Base-by-base conservation (phyloP, 1,140 invertebrate species). In the Brachionus koreanus region DNA sequence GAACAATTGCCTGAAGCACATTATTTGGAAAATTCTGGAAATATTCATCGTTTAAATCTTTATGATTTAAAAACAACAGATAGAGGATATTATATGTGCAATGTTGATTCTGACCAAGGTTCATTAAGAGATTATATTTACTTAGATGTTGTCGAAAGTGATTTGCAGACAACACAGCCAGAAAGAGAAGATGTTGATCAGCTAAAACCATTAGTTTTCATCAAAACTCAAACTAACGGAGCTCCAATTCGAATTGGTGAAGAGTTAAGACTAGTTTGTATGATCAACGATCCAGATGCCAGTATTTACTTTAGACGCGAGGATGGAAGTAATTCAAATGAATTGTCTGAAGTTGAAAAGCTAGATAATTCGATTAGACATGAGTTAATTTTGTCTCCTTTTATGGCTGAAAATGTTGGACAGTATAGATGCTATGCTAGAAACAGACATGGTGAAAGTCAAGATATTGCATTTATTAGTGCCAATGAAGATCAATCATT, bases 71-170 rank as follows among this genome's bases (percentile, higher is more conserved):
- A 42, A 23, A 9, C 19, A 12, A 25, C 19, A 12, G 76, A 79
- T 52, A 61, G 33, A 61, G 76, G 76, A 23, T 79, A 79, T 43
- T 79, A 79, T 19, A 10, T 79, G 23, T 79, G 76, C 25, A 57
- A 61, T 57, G 10, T 79, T 1, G 49, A 79, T 1, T 19, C 25
- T 25, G 16, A 39, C 3, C 52, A 79, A 19, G 76, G 76, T 42
- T 5, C 33, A 12, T n/a, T 52, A 12, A 79, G 76, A 79, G 76
- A 79, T 43, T 25, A 79, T 37, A 12, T 79, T 10, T 79, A n/a
- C 57, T 35, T 79, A 6, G n/a, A 25, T 65, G 76, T 79, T 5
- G 10, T 19, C 5, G 35, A 37, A 23, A 43, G n/a, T 25, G 19
- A 43, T 23, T 33, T 23, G n/a, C 19, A 39, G 39, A 33, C 19